Percentiles rank a stretch among this genome's conserved stretches.
phyloP scores from a whole-genome alignment of 2,888 invertebrate genomes.

The Rhamnusium bicolor region DNA sequence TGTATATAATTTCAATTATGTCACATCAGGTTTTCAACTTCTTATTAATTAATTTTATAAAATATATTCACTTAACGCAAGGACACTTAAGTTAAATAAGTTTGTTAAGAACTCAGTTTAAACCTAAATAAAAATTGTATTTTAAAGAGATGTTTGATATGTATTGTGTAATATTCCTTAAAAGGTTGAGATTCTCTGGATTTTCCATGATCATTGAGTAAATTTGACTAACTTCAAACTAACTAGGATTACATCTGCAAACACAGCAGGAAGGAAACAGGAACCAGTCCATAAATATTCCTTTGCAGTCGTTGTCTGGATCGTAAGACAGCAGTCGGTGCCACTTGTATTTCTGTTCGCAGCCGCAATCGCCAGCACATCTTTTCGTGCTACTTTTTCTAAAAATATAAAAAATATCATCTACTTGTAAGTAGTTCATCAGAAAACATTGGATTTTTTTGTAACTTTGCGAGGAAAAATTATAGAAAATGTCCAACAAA shows the following conservation, averaged over 20 bases:
- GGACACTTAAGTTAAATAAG: conserved; percentile 6
- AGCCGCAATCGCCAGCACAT: conserved; percentile 90
- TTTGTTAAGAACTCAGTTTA: not conserved
- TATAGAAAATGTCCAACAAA: too few relatives aligned
- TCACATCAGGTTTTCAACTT: not conserved
- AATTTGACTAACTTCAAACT: not conserved
- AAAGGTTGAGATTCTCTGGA: conserved; percentile 9
- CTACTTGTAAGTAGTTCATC: too few relatives aligned
- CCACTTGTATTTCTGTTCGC: conserved; percentile 92
- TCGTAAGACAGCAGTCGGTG: conserved; percentile 92
- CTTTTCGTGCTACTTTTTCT: conserved; percentile 87
- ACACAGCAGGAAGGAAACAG: conserved; percentile 94
- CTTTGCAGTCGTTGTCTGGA: conserved; percentile 93
- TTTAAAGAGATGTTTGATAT: conserved; percentile 18
- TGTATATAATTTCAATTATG: not conserved
- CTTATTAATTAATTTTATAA: not conserved
- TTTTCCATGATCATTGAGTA: not conserved
- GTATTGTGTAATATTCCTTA: conserved; percentile 21
- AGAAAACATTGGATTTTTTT: too few relatives aligned
- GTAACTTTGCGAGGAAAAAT: too few relatives aligned
- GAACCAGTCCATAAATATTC: conserved; percentile 96
- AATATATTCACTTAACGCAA: conserved; percentile 22
- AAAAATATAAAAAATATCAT: conserved; percentile 64
- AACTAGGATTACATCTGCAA: conserved; percentile 76
- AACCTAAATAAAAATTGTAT: conserved; percentile 18